A percentile compares a stretch with the other conserved stretches of the same genome.
These are phyloP conservation scores for Anguilla marmorata DNA, from an alignment of 2,797 vertebrate species.

Conservation along the genomic window DNA sequence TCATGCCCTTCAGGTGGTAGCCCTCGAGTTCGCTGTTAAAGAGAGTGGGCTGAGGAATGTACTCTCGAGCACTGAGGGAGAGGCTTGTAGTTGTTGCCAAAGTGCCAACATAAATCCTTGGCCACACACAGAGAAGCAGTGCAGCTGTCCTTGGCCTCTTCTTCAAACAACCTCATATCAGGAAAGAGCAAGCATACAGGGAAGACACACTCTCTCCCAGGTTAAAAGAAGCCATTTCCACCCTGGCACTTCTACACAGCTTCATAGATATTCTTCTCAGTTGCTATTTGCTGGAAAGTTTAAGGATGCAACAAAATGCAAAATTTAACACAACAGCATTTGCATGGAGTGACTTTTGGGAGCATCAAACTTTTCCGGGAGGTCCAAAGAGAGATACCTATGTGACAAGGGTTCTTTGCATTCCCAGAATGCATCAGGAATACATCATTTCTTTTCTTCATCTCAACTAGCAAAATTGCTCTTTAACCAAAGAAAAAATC, in stretches of 20 bases:
- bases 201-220: neutral
- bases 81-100: slow-evolving; percentile 98
- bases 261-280: neutral
- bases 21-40: slow-evolving; percentile 95
- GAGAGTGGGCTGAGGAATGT: slow-evolving; percentile 94
- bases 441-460: neutral
- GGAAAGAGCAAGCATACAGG: neutral
- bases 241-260: neutral
- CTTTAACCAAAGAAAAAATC: neutral
- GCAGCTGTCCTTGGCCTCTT: slow-evolving; percentile 94
- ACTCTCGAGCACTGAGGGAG: slow-evolving; percentile 92
- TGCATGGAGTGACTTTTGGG: neutral
- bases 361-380: neutral
- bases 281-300: neutral
- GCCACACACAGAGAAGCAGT: slow-evolving; percentile 64
- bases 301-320: neutral
- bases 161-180: slow-evolving; percentile 92
- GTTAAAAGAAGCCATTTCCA: neutral
- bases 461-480: neutral
- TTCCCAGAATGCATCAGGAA: neutral
- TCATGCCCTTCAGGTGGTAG: slow-evolving; percentile 99
- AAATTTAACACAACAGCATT: neutral
- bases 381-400: neutral
- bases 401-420: neutral
- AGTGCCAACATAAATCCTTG: slow-evolving; percentile 79